Percentiles rank a stretch among this genome's conserved stretches.
phyloP scores from a whole-genome alignment of 1,140 invertebrate species.

The Paraescarpia echinospica region DNA sequence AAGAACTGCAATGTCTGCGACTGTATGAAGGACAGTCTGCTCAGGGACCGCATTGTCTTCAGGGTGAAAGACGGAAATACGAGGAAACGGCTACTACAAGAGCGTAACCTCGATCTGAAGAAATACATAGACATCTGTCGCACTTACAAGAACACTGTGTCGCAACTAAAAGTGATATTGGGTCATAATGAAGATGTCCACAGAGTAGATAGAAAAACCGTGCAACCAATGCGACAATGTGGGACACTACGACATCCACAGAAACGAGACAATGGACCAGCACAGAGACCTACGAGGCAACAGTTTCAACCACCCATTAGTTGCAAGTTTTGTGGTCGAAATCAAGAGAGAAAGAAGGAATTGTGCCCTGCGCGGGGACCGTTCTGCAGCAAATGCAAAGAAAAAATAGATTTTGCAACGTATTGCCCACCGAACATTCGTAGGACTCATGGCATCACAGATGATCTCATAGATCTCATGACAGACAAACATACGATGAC shows the following conservation, averaged over 20 bases:
- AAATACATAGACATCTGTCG: neutral
- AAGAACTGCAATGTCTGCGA: neutral
- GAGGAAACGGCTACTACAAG: neutral
- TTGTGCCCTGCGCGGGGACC: too few relatives aligned
- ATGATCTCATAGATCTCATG: too few relatives aligned
- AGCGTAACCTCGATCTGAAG: neutral
- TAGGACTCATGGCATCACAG: too few relatives aligned
- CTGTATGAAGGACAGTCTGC: neutral
- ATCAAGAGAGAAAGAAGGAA: too few relatives aligned
- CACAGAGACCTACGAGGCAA: neutral
- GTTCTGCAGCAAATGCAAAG: too few relatives aligned
- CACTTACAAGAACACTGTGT: neutral
- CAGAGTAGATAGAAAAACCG: neutral
- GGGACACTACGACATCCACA: neutral
- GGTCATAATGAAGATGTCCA: neutral
- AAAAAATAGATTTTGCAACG: too few relatives aligned
- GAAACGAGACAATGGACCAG: neutral
- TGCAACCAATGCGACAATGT: neutral
- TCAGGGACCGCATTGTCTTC: neutral
- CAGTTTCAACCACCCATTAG: neutral
- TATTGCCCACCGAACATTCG: too few relatives aligned
- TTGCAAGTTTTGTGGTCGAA: too few relatives aligned
- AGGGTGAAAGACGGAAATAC: neutral
- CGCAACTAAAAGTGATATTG: neutral
- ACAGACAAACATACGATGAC: neutral